Evolutionary conservation across 2,113 vertebrate genomes (phyloP), one percentile per base, ranked within the genome.

Genomic region (Apteryx mantelli): DNA sequence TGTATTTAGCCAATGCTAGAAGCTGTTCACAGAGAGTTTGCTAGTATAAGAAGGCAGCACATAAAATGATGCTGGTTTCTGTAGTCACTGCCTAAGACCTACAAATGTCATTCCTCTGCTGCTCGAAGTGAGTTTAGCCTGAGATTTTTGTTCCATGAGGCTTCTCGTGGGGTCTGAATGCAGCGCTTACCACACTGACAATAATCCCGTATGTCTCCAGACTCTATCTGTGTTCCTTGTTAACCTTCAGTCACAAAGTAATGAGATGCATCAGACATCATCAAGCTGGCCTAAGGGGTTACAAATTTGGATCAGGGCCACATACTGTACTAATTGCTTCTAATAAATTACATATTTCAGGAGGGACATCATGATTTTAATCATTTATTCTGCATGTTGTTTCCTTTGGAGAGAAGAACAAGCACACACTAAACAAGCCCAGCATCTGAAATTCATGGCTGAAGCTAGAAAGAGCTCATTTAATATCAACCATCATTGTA

Each of bases 331-430:
- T 96, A 97, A 97, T 95, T 97, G 87, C 93, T 97, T 97, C 87
- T 97, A 97, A 97, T 96, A 97, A 96, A 97, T 95, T 95, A 97
- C 95, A 83, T 95, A 95, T 93, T 97, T 96, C 93, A 96, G 91
- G 85, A 95, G 96, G 95, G 96, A 96, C 87, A 94, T 81, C 55
- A 84, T 91, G 95, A 95, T 97, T 95, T 97, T 97, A 97, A 97
- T 96, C 89, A 97, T 97, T 96, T 95, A 97, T 97, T 95, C 96
- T 93, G 88, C 95, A 91, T 90, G 80, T 94, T 94, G 73, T 95
- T 96, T 96, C 93, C 97, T 95, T 97, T 73, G 60, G 95, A 97
- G 97, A 91, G 64, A 85, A 91, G 93, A 96, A 78, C 46, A 91
- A 91, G 89, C 73, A 84, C 79, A 55, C 82, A 44, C 87, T 96